phyloP scores from a whole-genome alignment of 1,140 invertebrate species.

The Drosophila guanche region DNA sequence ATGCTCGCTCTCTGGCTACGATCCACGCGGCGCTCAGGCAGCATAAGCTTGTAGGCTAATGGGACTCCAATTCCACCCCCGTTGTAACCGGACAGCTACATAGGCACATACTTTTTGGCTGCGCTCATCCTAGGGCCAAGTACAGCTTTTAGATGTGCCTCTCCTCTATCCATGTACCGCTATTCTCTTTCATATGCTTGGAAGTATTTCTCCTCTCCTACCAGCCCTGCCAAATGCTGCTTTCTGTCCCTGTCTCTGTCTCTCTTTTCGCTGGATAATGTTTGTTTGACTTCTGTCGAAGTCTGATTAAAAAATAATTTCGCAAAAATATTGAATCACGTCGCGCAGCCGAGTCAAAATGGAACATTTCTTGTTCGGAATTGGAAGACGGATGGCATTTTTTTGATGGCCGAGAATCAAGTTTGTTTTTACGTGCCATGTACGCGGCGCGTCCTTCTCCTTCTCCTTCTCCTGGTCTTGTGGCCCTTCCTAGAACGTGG shows the following conservation, averaged over 20 bases:
- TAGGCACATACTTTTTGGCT: no score
- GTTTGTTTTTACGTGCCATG: slow-evolving; percentile 78
- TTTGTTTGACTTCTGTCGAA: slow-evolving; percentile 28
- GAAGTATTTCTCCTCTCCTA: no score
- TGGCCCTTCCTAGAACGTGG: slow-evolving; percentile 15
- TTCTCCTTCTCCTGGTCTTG: no score
- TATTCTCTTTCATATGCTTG: no score
- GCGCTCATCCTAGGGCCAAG: no score
- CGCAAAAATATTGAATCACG: slow-evolving; percentile 71
- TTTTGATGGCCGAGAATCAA: slow-evolving; percentile 79
- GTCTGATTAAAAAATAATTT: slow-evolving; percentile 78
- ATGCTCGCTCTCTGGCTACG: no score
- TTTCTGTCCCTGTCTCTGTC: slow-evolving; percentile 1
- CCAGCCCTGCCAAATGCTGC: not conserved
- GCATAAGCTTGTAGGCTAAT: no score
- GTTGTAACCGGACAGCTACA: no score
- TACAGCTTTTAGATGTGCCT: no score
- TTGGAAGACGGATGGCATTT: slow-evolving; percentile 73
- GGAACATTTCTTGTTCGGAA: not conserved
- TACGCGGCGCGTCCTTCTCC: slow-evolving; percentile 19
- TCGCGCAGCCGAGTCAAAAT: slow-evolving; percentile 60
- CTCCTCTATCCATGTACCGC: no score
- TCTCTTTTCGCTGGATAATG: not conserved
- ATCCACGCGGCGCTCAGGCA: no score
- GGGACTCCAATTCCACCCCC: no score